Conservation (phyloP, 2,888 invertebrate species). For the Idaea biselata region DNA sequence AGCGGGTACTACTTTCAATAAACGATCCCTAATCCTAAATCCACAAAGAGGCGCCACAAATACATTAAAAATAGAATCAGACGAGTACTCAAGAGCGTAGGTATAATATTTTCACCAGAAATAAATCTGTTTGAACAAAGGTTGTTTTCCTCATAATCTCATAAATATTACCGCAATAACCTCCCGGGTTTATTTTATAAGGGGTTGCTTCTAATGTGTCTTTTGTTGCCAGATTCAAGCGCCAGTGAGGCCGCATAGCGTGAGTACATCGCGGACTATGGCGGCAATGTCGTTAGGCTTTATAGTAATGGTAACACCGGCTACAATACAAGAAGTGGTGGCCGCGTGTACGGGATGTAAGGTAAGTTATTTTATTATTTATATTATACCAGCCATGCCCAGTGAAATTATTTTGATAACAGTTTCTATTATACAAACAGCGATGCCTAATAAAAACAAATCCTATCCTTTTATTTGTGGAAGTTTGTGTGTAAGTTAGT, state of each 20-base stretch:
- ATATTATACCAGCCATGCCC: too few relatives aligned
- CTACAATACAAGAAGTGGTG: conserved; percentile 94
- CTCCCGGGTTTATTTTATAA: not conserved
- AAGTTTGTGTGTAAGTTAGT: too few relatives aligned
- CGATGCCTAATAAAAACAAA: too few relatives aligned
- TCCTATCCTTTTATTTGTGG: too few relatives aligned
- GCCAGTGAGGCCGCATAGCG: conserved; percentile 85
- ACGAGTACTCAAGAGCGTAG: not conserved
- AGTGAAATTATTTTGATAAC: too few relatives aligned
- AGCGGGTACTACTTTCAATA: too few relatives aligned
- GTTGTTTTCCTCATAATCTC: not conserved
- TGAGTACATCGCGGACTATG: conserved; percentile 92
- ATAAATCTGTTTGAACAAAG: not conserved
- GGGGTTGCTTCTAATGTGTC: conserved; percentile 5
- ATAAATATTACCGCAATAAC: conserved; percentile 1
- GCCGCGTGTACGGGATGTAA: conserved; percentile 93
- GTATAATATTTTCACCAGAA: not conserved
- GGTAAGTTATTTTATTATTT: conserved; percentile 53
- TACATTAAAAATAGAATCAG: too few relatives aligned
- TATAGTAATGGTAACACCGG: conserved; percentile 94
- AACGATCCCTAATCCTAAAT: too few relatives aligned
- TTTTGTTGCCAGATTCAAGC: conserved; percentile 50
- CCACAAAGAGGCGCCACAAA: too few relatives aligned
- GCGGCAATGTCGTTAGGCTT: conserved; percentile 95
- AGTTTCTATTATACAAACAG: too few relatives aligned